Evolutionary conservation across 2,797 vertebrate genomes (phyloP).

Genomic region (Ispidina picta): DNA sequence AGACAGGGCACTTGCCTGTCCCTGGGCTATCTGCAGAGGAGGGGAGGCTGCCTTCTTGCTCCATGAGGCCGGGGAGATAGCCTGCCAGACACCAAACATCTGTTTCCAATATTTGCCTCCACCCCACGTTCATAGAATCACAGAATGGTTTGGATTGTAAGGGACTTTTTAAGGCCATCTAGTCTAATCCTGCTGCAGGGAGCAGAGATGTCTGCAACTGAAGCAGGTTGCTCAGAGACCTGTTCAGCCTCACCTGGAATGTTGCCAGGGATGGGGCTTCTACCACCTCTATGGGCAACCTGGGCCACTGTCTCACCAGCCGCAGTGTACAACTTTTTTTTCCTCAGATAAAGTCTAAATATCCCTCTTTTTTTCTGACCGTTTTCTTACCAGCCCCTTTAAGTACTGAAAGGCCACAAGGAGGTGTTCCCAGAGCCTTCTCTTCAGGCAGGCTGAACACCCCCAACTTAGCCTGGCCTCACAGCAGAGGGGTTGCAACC

Average conservation of each 20-base stretch:
- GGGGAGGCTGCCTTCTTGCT: not conserved
- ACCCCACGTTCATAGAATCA: not conserved
- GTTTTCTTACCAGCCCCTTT: not conserved
- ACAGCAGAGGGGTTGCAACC: not conserved
- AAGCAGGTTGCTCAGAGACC: not conserved
- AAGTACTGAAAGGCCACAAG: not conserved
- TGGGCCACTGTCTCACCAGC: not conserved
- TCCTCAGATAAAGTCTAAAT: not conserved
- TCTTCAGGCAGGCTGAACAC: not conserved
- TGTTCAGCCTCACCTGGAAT: not conserved
- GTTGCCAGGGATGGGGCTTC: not conserved
- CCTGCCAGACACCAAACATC: not conserved
- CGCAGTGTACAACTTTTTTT: not conserved
- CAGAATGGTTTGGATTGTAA: not conserved
- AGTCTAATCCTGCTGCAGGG: not conserved
- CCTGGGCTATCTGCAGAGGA: too few species aligned
- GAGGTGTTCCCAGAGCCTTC: not conserved
- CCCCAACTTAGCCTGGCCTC: not conserved
- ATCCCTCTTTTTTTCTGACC: not conserved
- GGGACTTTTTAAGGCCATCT: not conserved
- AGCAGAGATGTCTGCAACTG: not conserved
- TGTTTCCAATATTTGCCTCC: not conserved
- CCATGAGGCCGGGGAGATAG: rapidly evolving
- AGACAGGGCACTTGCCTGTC: rapidly evolving
- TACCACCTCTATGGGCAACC: not conserved